Evolutionary conservation across 2,888 invertebrate genomes (phyloP).

Genomic region (Frankliniella intonsa): DNA sequence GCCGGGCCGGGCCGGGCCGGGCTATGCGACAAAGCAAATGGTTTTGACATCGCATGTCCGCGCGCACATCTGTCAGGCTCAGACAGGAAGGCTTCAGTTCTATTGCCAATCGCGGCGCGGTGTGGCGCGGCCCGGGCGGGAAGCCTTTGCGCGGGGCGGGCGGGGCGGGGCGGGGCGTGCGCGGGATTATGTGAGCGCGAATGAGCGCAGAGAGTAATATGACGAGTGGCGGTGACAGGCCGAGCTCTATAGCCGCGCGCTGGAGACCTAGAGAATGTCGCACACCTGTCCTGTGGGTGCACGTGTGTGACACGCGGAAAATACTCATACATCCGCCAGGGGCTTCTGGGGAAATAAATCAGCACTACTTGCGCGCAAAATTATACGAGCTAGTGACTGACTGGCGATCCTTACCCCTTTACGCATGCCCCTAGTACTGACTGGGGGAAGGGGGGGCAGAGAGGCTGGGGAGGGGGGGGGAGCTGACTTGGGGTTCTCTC

Average conservation of each 20-base stretch:
- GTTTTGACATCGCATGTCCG: no score
- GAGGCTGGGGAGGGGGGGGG: not conserved
- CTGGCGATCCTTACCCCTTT: no score
- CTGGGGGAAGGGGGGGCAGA: not conserved
- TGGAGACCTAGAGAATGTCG: no score
- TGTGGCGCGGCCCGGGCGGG: not conserved
- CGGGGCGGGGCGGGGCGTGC: not conserved
- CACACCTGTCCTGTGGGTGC: no score
- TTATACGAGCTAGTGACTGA: no score
- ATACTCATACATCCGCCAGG: no score
- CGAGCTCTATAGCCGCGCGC: no score
- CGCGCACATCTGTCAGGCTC: not conserved
- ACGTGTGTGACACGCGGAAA: no score
- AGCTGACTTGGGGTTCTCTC: not conserved
- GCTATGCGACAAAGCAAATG: no score
- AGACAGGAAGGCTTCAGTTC: not conserved
- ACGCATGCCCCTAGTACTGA: not conserved
- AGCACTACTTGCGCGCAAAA: no score
- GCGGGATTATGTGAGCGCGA: conserved; percentile 5
- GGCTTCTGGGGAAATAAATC: no score
- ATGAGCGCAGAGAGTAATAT: not conserved
- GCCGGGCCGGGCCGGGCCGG: no score
- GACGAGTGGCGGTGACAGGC: not conserved
- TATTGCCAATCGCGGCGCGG: not conserved
- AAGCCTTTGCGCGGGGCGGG: not conserved